Base-by-base conservation (phyloP, 2,113 vertebrate species). In the Sinocyclocheilus grahami region DNA sequence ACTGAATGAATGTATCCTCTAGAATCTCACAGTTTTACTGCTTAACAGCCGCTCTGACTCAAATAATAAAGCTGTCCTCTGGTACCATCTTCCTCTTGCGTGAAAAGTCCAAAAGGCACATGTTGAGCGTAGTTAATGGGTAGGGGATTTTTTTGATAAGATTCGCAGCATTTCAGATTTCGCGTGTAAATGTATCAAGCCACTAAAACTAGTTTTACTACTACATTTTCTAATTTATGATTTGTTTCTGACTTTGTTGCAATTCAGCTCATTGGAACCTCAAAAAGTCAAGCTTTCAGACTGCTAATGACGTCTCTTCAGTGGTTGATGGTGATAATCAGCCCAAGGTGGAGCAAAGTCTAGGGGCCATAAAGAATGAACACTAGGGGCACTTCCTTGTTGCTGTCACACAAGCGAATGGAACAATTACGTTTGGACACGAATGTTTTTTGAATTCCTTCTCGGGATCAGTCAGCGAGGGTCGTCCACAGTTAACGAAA, bases 361-460 rank as follows among this genome's bases (percentile, higher is more conserved):
- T 88, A 93, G 91, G 88, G 65, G 67, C 86, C 90, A 94, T 95
- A 95, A 95, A 94, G 75, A n/a, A 67, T 51, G 65, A 42, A 63
- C 58, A 84, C 46, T 63, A 58, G n/a, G 58, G 51, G 77, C 16
- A 53, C 62, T 90, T 90, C 87, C 80, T 91, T 83, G 83, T 89
- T 72, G 76, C 76, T 83, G 78, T 87, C 62, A 27, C 3, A 24
- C 75, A 75, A 58, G 39, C 48, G 0, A 42, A 55, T 83, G 78
- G 7, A 77, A 71, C 22, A 46, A n/a, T 60, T 24, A 10, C 5
- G 13, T 33, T 18, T 53, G 84, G 53, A 37, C 62, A 33, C 9
- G 3, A 27, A 62, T 55, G 24, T 67, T 42, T 62, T 51, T 60
- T 80, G 12, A 22, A 22, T 60, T 33, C 27, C 53, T 65, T 53